Conservation (phyloP, 2,797 vertebrate species). For the Odontamblyopus rebecca region DNA sequence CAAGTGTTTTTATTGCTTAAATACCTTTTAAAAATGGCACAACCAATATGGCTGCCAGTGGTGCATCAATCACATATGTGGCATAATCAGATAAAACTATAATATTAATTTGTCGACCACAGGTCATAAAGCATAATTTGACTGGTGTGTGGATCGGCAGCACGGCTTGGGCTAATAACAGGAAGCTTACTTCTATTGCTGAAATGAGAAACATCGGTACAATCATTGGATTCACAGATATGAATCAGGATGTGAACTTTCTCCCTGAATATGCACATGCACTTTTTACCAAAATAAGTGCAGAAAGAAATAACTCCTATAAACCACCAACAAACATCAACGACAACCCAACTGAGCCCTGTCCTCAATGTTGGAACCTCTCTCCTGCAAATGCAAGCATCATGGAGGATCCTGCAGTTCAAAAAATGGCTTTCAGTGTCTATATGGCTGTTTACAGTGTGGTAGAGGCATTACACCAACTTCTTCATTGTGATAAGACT, state of each 20-base stretch:
- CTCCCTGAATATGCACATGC: conserved; percentile 66
- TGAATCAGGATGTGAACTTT: conserved; percentile 44
- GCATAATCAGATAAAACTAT: background rate
- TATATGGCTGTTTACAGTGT: conserved; percentile 82
- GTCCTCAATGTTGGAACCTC: conserved; percentile 75
- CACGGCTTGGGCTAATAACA: conserved; percentile 77
- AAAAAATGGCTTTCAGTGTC: conserved; percentile 70
- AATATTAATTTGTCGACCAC: background rate
- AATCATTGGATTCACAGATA: conserved; percentile 80
- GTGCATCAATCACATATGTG: too few species aligned
- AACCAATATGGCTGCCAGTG: too few species aligned
- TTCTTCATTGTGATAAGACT: conserved; percentile 74
- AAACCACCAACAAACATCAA: background rate
- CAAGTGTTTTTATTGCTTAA: too few species aligned
- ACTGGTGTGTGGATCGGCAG: conserved; percentile 88
- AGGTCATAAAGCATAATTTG: conserved; percentile 75
- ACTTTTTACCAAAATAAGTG: conserved; percentile 65
- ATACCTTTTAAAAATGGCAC: too few species aligned
- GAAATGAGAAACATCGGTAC: conserved; percentile 81
- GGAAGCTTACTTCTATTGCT: conserved; percentile 49
- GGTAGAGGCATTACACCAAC: conserved; percentile 83
- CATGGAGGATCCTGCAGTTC: conserved; percentile 43
- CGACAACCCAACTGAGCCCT: conserved; percentile 55
- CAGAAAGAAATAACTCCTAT: conserved; percentile 27
- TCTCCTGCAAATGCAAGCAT: conserved; percentile 59